Evolutionary conservation across 2,797 vertebrate genomes (phyloP).

Genomic region (Microhierax caerulescens): DNA sequence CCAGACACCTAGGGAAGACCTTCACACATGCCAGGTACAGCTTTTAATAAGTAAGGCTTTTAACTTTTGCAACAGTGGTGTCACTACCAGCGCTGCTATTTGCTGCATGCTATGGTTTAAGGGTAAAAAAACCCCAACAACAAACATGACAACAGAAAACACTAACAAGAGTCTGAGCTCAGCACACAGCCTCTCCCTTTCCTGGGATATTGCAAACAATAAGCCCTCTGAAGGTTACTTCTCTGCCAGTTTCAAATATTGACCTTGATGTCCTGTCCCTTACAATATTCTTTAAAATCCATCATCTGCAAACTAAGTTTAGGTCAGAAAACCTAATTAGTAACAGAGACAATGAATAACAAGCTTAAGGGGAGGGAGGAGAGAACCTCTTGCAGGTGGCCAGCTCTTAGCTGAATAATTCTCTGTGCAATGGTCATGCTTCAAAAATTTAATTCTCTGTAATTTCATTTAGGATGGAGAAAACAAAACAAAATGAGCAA

Average conservation of each 20-base stretch:
- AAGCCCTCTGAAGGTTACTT: conserved; percentile 30
- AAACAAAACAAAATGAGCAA: conserved; percentile 46
- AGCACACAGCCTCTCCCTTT: not conserved
- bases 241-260: conserved; percentile 45
- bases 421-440: conserved; percentile 49
- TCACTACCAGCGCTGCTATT: not conserved
- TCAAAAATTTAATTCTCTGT: conserved; percentile 73
- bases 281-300: conserved; percentile 80
- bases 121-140: not conserved
- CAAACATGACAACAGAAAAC: not conserved
- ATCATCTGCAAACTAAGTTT: conserved; percentile 79
- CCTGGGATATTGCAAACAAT: not conserved
- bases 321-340: conserved; percentile 75
- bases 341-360: conserved; percentile 77
- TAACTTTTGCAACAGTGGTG: not conserved
- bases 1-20: not conserved
- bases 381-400: conserved; percentile 65
- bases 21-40: not conserved
- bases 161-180: not conserved
- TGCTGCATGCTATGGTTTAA: not conserved
- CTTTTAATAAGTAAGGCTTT: not conserved
- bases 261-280: conserved; percentile 78
- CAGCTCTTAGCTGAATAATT: conserved; percentile 53
- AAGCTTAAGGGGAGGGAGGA: conserved; percentile 39
- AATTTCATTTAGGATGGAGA: conserved; percentile 69